These are phyloP conservation scores for Lymantria monacha DNA, from an alignment of 2,888 invertebrate genomes.

Conservation along the genomic window DNA sequence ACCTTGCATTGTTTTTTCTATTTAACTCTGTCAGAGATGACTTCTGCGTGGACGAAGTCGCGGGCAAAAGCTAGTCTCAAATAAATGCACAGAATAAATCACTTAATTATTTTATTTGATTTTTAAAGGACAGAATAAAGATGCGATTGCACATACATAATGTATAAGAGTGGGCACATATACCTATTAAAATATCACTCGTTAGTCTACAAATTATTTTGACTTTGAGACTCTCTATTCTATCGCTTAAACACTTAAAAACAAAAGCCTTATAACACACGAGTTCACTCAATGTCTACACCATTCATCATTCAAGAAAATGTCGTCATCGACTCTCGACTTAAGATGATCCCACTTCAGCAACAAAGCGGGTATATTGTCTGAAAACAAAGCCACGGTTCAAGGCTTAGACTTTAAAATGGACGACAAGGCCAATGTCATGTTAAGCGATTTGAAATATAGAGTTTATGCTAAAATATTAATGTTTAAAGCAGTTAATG, in stretches of 20 bases:
- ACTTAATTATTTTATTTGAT: too few species aligned
- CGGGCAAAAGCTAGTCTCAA: too few species aligned
- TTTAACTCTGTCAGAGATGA: too few species aligned
- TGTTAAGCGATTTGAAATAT: constrained; percentile 22
- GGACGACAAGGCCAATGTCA: constrained; percentile 37
- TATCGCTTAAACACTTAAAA: constrained; percentile 38
- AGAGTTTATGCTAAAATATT: neutral
- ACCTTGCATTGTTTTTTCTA: too few species aligned
- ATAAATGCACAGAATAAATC: too few species aligned
- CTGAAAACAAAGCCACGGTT: constrained; percentile 70
- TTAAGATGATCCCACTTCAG: constrained; percentile 55
- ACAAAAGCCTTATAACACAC: constrained; percentile 47
- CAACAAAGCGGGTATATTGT: constrained; percentile 69
- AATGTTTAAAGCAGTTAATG: neutral
- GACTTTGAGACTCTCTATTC: constrained; percentile 23
- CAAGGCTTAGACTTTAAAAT: constrained; percentile 54
- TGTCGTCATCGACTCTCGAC: constrained; percentile 41
- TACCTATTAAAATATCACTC: too few species aligned
- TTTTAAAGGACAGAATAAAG: too few species aligned
- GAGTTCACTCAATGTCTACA: constrained; percentile 54
- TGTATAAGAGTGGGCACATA: too few species aligned
- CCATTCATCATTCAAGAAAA: constrained; percentile 59
- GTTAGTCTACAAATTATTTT: constrained; percentile 2
- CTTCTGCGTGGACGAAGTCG: too few species aligned
- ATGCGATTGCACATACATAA: too few species aligned